Conservation (phyloP, 35 echinoderm and acorn worm species). For the Hemicentrotus pulcherrimus region DNA sequence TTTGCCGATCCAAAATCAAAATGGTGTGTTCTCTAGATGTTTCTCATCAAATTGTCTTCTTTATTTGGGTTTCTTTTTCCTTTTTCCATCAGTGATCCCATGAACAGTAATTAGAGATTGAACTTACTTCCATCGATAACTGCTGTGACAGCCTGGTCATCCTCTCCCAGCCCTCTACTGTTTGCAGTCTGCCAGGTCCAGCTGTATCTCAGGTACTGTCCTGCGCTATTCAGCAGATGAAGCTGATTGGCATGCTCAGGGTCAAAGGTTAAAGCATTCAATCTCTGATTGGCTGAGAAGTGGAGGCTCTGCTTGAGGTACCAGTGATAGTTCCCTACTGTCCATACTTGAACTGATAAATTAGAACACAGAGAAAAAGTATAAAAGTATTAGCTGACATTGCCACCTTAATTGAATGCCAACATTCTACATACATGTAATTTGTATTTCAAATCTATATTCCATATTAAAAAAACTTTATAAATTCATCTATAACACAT, state of each 20-base stretch:
- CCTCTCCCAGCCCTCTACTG: constrained; percentile 65
- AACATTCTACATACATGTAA: too few species aligned
- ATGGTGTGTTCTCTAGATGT: too few species aligned
- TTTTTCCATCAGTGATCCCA: too few species aligned
- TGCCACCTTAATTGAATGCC: too few species aligned
- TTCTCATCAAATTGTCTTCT: too few species aligned
- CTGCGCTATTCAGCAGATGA: constrained; percentile 69
- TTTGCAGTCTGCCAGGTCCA: constrained; percentile 74
- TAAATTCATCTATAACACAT: too few species aligned
- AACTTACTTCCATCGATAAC: constrained; percentile 91
- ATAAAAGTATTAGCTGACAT: background rate
- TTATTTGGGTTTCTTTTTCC: too few species aligned
- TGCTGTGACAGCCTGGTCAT: constrained; percentile 73
- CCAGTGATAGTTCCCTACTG: constrained; percentile 91
- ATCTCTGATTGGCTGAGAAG: constrained; percentile 62
- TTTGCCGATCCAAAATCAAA: too few species aligned
- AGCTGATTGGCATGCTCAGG: constrained; percentile 86
- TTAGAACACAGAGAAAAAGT: background rate
- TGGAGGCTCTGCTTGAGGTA: constrained; percentile 93
- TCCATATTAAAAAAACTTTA: too few species aligned
- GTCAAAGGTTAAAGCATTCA: constrained; percentile 80
- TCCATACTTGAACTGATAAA: constrained; percentile 90
- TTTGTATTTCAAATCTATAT: too few species aligned
- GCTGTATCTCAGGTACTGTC: constrained; percentile 74
- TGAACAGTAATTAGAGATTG: too few species aligned